These are phyloP conservation scores for Discoglossus pictus DNA, from an alignment of 2,797 vertebrate genomes.

Conservation along the genomic window DNA sequence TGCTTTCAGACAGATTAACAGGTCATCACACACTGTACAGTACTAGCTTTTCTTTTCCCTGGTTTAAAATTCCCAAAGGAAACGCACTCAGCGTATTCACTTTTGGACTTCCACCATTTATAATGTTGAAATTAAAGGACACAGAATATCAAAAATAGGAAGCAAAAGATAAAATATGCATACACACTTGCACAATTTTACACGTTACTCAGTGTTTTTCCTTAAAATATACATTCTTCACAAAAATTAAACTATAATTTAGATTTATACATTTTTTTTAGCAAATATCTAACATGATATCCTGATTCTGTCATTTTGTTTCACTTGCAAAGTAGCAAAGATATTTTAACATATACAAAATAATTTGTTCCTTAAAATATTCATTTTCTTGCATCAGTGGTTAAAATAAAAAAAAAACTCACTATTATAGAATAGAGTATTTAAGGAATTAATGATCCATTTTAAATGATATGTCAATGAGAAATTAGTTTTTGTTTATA, in stretches of 20 bases:
- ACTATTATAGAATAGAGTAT: no score
- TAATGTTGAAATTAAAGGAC: constrained; percentile 48
- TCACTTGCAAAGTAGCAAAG: neutral
- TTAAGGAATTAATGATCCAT: no score
- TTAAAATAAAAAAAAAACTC: no score
- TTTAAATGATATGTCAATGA: no score
- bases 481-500: no score
- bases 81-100: constrained; percentile 44
- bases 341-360: neutral
- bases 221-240: constrained; percentile 5
- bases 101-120: constrained; percentile 52
- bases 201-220: neutral
- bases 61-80: constrained; percentile 49
- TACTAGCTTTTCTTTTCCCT: constrained; percentile 49
- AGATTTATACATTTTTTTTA: neutral
- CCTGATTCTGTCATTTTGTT: constrained; percentile 6
- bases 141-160: constrained; percentile 18
- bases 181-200: neutral
- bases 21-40: constrained; percentile 51
- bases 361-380: neutral
- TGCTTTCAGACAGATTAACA: constrained; percentile 53
- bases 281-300: neutral
- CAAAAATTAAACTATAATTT: neutral
- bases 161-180: constrained; percentile 10
- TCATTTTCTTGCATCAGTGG: no score